Percentiles rank a stretch among this genome's conserved stretches.
These are phyloP conservation scores for Phoxinus phoxinus DNA, from an alignment of 2,113 vertebrate genomes.

Conservation along the genomic window DNA sequence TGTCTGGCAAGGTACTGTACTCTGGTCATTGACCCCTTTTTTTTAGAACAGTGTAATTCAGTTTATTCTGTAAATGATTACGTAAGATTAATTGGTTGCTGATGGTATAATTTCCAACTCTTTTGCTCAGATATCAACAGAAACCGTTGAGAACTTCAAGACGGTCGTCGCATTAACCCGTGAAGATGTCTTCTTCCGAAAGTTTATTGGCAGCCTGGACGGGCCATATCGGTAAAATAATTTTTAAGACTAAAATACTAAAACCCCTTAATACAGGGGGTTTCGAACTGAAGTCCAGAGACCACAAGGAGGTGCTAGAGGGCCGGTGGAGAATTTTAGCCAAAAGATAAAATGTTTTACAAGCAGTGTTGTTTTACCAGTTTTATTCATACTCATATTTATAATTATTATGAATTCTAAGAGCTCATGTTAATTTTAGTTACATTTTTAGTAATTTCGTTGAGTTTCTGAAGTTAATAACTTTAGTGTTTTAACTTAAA, in stretches of 20 bases:
- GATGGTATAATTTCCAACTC: background rate
- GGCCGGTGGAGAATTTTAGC: background rate
- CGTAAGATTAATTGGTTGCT: background rate
- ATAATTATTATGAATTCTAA: too few species aligned
- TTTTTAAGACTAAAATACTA: background rate
- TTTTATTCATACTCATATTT: too few species aligned
- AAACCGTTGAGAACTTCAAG: constrained; percentile 81
- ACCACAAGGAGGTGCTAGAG: background rate
- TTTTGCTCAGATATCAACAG: constrained; percentile 79
- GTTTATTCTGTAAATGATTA: background rate
- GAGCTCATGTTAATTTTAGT: too few species aligned
- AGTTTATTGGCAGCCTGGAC: constrained; percentile 77
- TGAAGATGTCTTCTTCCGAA: constrained; percentile 81
- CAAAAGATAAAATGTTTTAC: background rate
- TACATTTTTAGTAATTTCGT: too few species aligned
- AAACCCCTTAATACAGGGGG: background rate
- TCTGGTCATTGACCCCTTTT: background rate
- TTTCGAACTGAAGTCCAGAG: background rate
- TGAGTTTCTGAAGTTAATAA: too few species aligned
- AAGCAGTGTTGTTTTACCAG: background rate
- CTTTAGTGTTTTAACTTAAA: too few species aligned
- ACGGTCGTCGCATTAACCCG: constrained; percentile 79
- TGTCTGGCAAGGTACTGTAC: constrained; percentile 75
- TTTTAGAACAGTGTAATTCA: background rate
- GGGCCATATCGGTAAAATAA: constrained; percentile 79